phyloP scores from a whole-genome alignment of 2,888 invertebrate genomes.

The Corythucha ciliata region DNA sequence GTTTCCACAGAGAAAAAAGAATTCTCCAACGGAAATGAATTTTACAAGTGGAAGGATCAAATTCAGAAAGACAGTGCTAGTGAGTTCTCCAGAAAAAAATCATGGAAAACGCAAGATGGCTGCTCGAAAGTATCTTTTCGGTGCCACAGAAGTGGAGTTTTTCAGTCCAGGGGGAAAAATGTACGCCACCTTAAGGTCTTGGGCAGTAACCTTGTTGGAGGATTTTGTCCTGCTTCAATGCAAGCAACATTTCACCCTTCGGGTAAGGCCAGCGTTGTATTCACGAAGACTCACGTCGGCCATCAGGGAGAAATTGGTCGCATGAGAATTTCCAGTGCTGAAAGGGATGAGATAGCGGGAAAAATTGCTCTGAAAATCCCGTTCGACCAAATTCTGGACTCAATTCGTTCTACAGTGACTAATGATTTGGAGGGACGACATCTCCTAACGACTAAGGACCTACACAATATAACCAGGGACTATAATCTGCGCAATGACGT shows the following conservation, averaged over 20 bases:
- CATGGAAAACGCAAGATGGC: too few species aligned
- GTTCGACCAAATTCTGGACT: conserved; percentile 19
- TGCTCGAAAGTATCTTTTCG: too few species aligned
- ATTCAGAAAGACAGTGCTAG: too few species aligned
- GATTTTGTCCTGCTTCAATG: conserved; percentile 31
- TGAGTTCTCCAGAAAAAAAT: too few species aligned
- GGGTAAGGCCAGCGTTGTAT: conserved; percentile 25
- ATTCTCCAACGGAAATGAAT: too few species aligned
- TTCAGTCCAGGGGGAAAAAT: too few species aligned
- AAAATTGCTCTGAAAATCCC: conserved; percentile 25
- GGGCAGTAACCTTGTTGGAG: too few species aligned
- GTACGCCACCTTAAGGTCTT: too few species aligned
- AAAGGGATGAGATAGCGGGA: conserved; percentile 26
- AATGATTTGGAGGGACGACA: conserved; percentile 2
- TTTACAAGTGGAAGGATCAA: too few species aligned
- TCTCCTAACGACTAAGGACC: conserved; percentile 17
- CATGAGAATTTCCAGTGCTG: conserved; percentile 22
- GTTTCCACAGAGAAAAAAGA: too few species aligned
- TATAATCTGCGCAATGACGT: not conserved
- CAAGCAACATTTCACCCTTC: conserved; percentile 19
- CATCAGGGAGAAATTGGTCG: conserved; percentile 28
- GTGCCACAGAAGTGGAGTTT: too few species aligned
- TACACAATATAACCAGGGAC: conserved; percentile 1
- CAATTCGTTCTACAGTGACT: not conserved
- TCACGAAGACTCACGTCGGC: conserved; percentile 30